A percentile compares a stretch with the other conserved stretches of the same genome.
Evolutionary conservation across 2,113 vertebrate species (phyloP).

Genomic region (Heptranchias perlo): DNA sequence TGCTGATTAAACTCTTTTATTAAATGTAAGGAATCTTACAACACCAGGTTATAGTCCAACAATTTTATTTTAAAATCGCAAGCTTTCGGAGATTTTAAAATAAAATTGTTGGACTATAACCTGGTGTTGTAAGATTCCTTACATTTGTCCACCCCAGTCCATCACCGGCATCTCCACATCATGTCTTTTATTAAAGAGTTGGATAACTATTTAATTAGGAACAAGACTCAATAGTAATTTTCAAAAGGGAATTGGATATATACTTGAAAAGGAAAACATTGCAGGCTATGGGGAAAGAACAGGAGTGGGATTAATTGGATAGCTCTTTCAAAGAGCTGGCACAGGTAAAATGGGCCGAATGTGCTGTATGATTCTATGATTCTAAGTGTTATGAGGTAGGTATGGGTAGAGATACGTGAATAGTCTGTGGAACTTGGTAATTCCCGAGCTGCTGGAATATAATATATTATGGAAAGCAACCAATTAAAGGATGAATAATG

Average conservation of each 20-base stretch:
- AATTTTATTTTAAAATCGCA: too few species aligned
- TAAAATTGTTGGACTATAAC: too few species aligned
- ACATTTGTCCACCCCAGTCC: too few species aligned
- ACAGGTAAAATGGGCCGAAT: not conserved
- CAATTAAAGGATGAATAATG: not conserved
- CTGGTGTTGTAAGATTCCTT: too few species aligned
- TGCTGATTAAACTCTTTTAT: too few species aligned
- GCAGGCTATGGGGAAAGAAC: not conserved
- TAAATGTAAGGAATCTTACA: too few species aligned
- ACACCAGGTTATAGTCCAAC: too few species aligned
- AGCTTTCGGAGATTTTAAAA: too few species aligned
- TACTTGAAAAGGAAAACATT: not conserved
- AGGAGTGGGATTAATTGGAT: not conserved
- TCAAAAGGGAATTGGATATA: not conserved
- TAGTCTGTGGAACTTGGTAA: not conserved
- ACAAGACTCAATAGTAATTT: not conserved
- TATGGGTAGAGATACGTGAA: not conserved
- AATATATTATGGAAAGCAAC: not conserved
- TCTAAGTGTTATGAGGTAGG: not conserved
- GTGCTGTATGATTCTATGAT: not conserved
- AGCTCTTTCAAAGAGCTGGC: not conserved
- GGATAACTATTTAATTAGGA: not conserved
- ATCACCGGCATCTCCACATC: too few species aligned
- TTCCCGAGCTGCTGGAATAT: not conserved
- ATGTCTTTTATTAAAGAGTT: too few species aligned